phyloP scores from a whole-genome alignment of 2,797 vertebrate species.

The Crocodylus rhombifer region DNA sequence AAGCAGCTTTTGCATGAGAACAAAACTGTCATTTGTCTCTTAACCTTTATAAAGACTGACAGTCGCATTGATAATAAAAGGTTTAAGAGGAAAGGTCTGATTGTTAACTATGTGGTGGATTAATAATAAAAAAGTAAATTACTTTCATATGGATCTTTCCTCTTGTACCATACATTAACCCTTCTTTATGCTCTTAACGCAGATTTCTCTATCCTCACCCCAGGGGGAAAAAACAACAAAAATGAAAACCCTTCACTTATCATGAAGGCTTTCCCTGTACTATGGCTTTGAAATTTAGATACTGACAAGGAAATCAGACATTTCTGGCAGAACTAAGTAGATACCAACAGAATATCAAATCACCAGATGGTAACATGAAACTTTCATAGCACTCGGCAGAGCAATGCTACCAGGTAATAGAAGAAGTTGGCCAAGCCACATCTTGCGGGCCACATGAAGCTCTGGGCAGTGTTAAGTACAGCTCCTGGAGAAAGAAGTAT shows the following conservation, averaged over 20 bases:
- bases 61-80: not conserved
- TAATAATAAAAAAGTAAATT: not conserved
- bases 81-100: not conserved
- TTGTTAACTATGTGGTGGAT: not conserved
- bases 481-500: too few relatives aligned
- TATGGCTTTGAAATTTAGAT: not conserved
- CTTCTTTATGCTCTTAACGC: not conserved
- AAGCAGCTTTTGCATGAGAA: not conserved
- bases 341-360: not conserved
- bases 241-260: not conserved
- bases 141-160: not conserved
- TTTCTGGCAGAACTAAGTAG: not conserved
- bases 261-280: not conserved
- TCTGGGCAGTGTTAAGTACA: too few relatives aligned
- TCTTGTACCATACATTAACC: not conserved
- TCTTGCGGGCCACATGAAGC: too few relatives aligned
- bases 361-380: too few relatives aligned
- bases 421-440: too few relatives aligned
- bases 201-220: not conserved
- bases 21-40: not conserved
- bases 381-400: rapidly evolving
- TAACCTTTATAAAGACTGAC: not conserved
- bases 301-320: not conserved
- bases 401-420: not conserved
- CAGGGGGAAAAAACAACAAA: not conserved